Evolutionary conservation across 92 coral and sea anemone species (phyloP), one percentile per base, ranked within the genome.

Genomic region (Zoanthus solanderi): DNA sequence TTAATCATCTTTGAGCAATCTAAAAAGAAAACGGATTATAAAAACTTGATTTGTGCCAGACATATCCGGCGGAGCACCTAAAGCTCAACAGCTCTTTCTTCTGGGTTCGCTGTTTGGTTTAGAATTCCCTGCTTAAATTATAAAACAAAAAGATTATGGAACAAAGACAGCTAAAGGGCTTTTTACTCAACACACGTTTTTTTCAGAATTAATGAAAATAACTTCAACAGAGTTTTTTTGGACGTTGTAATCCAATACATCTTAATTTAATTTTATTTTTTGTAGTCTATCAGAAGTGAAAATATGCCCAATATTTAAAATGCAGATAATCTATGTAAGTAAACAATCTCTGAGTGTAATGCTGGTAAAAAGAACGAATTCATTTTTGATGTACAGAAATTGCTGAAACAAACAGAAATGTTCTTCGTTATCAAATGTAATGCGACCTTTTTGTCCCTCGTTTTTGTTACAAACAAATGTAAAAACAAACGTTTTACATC

Each of bases 351-450:
- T 44, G 42, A 6, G 28, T 34, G 45, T 18, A 56, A 8, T 79
- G 42, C 44, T 63, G 34, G 28, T 63, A 15, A 79, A 66, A 63
- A 80, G 12, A 47, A 45, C 34, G 42, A 63, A 44, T 42, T 3
- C 4, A 17, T 61, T 31, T 66, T 61, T n/a, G 42, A 17, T 44
- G 28, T 60, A 65, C 18, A 78, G 30, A 63, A 63, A 61, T 34
- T 14, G 37, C 18, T 45, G 18, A 72, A 80, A 80, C 73, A 68
- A 80, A 80, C 84, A 80, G 84, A 80, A 58, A 80, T 56, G n/a
- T 76, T 1, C 12, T 44, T 16, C 23, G 42, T 14, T 37, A 37
- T 37, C 23, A 32, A 47, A 80, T 61, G 46, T 56, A 17, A 56
- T 58, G 12, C 48, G 18, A 30, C 7, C 11, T 53, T 2, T 2